These are phyloP conservation scores for Heliconius hewitsoni DNA, from an alignment of 1,140 invertebrate genomes.

Conservation along the genomic window DNA sequence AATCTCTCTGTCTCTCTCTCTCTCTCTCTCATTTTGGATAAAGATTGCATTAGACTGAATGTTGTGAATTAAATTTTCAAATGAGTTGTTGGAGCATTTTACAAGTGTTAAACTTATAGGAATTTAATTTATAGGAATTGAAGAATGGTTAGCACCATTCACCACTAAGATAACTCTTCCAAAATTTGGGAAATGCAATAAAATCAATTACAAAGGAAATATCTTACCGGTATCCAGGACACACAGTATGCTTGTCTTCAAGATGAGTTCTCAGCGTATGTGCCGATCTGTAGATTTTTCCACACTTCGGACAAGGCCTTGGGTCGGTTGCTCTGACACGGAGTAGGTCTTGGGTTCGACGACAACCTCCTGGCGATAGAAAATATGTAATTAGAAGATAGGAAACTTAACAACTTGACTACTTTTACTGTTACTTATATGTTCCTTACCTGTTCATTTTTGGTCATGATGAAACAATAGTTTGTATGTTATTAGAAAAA, in stretches of 20 bases:
- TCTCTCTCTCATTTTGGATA: too few relatives aligned
- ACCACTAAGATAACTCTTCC: too few relatives aligned
- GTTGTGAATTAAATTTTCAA: too few relatives aligned
- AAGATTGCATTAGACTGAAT: too few relatives aligned
- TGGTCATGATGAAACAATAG: background rate
- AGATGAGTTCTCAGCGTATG: constrained; percentile 94
- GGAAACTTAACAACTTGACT: background rate
- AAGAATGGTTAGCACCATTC: too few relatives aligned
- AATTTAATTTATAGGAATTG: too few relatives aligned
- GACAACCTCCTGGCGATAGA: constrained; percentile 82
- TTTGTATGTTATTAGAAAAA: constrained; percentile 29
- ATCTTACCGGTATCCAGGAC: constrained; percentile 88
- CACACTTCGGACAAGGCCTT: constrained; percentile 94
- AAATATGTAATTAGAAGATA: background rate
- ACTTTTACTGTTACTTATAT: background rate
- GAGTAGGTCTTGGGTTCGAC: constrained; percentile 90
- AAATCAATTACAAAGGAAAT: background rate
- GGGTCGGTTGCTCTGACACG: constrained; percentile 94
- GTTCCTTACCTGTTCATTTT: constrained; percentile 23
- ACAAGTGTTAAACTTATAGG: too few relatives aligned
- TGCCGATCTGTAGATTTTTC: constrained; percentile 95
- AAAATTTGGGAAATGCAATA: background rate
- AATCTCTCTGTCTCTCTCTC: too few relatives aligned
- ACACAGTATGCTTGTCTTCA: constrained; percentile 95
- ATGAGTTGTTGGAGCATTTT: too few relatives aligned